These are phyloP conservation scores for Indicator indicator DNA, from an alignment of 2,113 vertebrate genomes.

Conservation along the genomic window DNA sequence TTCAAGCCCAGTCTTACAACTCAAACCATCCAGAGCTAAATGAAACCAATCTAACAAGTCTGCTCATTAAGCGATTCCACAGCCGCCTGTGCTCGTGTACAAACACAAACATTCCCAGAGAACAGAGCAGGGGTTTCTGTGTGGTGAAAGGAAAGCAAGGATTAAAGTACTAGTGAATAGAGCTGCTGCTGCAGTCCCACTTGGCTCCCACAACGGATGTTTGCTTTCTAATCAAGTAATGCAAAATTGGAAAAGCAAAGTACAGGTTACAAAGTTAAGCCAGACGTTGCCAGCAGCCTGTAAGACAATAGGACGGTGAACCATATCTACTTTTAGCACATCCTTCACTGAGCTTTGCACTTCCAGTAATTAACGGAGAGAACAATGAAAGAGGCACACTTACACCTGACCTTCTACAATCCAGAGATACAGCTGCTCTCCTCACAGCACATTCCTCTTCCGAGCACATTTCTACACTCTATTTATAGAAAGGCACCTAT, in stretches of 20 bases:
- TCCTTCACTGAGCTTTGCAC: constrained; percentile 29
- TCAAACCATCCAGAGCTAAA: background rate
- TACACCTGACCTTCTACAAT: background rate
- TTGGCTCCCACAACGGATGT: constrained; percentile 10
- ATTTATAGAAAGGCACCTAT: background rate
- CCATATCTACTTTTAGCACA: constrained; percentile 19
- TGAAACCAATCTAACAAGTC: background rate
- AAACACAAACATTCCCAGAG: background rate
- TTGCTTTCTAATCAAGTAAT: background rate
- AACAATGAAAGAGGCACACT: constrained; percentile 26
- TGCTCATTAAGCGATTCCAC: background rate
- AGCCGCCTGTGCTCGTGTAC: background rate
- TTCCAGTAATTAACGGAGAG: constrained; percentile 25
- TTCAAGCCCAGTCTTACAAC: background rate
- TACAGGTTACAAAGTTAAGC: constrained; percentile 29
- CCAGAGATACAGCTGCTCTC: background rate
- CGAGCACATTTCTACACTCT: background rate
- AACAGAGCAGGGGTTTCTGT: background rate
- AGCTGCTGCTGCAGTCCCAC: constrained; percentile 2
- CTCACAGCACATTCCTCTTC: background rate
- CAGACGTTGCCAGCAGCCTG: background rate
- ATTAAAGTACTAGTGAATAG: background rate
- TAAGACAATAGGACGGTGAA: constrained; percentile 50
- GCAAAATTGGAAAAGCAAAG: background rate
- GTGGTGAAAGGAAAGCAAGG: background rate